phyloP scores from a whole-genome alignment of 2,888 invertebrate species.

The Latrodectus hesperus region DNA sequence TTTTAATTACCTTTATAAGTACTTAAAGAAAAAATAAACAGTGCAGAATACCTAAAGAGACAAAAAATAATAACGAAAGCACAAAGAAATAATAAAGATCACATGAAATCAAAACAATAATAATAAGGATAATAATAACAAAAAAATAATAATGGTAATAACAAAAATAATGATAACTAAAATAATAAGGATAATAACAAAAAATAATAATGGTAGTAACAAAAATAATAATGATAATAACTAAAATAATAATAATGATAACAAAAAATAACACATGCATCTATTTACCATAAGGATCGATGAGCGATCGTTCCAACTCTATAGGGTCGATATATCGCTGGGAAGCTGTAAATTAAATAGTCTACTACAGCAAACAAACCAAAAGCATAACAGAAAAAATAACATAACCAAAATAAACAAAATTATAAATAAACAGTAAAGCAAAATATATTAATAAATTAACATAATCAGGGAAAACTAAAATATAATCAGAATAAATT shows the following conservation, averaged over 20 bases:
- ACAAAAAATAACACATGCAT: neutral
- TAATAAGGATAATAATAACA: no score
- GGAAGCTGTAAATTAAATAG: conserved; percentile 62
- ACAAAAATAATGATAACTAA: neutral
- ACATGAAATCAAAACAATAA: no score
- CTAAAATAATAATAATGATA: no score
- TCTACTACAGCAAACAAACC: conserved; percentile 42
- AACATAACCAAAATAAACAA: conserved; percentile 9
- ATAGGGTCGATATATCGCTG: conserved; percentile 51
- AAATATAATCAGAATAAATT: conserved; percentile 4
- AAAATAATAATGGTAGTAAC: neutral
- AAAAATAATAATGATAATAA: no score
- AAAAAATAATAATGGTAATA: neutral
- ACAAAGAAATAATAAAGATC: no score
- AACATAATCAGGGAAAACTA: conserved; percentile 15
- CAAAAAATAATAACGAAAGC: no score
- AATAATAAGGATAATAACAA: neutral
- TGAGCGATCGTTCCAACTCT: conserved; percentile 60
- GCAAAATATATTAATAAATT: conserved; percentile 27
- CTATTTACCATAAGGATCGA: conserved; percentile 65
- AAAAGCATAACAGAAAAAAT: conserved; percentile 10
- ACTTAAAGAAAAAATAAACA: no score
- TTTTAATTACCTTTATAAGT: no score
- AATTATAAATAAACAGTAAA: conserved; percentile 21
- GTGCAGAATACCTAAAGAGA: no score